Evolutionary conservation across 2,888 invertebrate species (phyloP).

Genomic region (Caenorhabditis plicata): DNA sequence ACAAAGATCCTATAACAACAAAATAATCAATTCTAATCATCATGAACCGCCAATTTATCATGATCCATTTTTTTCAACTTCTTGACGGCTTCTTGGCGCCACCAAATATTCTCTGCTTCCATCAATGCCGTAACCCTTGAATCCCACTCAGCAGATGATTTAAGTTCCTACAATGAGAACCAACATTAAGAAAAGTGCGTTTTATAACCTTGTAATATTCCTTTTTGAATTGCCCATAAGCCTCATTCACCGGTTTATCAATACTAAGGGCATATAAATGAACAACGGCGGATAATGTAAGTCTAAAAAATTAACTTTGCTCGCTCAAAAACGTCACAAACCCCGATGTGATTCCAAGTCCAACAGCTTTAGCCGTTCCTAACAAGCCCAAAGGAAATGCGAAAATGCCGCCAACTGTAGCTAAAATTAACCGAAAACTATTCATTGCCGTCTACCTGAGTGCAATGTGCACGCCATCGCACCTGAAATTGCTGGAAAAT

Average conservation of each 20-base stretch:
- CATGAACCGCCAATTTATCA: constrained; percentile 24
- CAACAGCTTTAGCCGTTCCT: constrained; percentile 49
- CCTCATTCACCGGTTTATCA: constrained; percentile 44
- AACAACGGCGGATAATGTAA: constrained; percentile 43
- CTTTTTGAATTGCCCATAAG: constrained; percentile 41
- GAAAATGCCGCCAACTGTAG: constrained; percentile 50
- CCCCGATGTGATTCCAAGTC: constrained; percentile 49
- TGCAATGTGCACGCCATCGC: constrained; percentile 40
- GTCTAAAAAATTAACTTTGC: constrained; percentile 11
- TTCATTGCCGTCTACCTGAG: constrained; percentile 25
- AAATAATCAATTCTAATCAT: constrained; percentile 20
- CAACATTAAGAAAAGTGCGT: background rate
- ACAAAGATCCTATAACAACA: background rate
- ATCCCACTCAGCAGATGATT: constrained; percentile 28
- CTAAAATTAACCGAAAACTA: constrained; percentile 34
- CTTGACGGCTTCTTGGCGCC: constrained; percentile 45
- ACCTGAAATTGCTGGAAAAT: constrained; percentile 58
- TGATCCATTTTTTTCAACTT: constrained; percentile 37
- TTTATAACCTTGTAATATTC: constrained; percentile 38
- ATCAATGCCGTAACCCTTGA: constrained; percentile 33
- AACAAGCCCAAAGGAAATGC: constrained; percentile 49
- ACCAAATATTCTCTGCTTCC: constrained; percentile 35
- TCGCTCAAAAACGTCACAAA: constrained; percentile 1
- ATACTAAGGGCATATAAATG: constrained; percentile 46
- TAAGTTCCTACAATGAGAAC: constrained; percentile 5